Percentiles rank a stretch among this genome's conserved stretches.
Conservation (phyloP, 2,113 vertebrate species). For the Campylomormyrus numenius region DNA sequence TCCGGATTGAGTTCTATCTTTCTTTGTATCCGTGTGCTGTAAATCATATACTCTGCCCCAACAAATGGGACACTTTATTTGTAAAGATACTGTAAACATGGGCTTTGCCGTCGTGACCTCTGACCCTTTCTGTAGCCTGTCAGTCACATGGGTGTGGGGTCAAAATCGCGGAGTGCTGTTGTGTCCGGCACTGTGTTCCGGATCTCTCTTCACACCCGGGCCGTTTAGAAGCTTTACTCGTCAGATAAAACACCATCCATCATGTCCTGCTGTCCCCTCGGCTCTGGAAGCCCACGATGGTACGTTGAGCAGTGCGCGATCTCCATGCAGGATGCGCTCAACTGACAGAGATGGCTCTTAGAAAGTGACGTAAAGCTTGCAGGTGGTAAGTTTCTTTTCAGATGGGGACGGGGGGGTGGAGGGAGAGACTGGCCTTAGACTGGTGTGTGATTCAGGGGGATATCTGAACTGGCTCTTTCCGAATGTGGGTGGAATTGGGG, state of each 20-base stretch:
- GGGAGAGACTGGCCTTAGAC: background rate
- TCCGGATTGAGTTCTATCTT: background rate
- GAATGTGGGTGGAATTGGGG: background rate
- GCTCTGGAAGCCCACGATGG: background rate
- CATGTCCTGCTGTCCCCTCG: background rate
- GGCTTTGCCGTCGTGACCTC: background rate
- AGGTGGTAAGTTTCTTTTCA: background rate
- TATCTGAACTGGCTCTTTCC: background rate
- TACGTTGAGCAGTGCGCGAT: background rate
- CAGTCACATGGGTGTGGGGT: background rate
- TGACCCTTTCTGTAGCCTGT: background rate
- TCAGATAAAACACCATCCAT: background rate
- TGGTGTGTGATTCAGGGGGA: background rate
- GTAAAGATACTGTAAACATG: background rate
- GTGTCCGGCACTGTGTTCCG: background rate
- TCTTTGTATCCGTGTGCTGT: background rate
- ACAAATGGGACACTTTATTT: background rate
- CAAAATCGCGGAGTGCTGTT: background rate
- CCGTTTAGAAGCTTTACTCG: background rate
- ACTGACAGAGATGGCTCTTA: constrained; percentile 8
- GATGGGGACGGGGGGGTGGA: background rate
- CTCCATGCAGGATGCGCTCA: background rate
- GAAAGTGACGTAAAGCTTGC: background rate
- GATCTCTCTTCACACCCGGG: background rate
- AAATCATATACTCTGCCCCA: background rate